Evolutionary conservation across 2,888 invertebrate genomes (phyloP), one percentile per base, ranked within the genome.

Genomic region (Thalpophila matura): DNA sequence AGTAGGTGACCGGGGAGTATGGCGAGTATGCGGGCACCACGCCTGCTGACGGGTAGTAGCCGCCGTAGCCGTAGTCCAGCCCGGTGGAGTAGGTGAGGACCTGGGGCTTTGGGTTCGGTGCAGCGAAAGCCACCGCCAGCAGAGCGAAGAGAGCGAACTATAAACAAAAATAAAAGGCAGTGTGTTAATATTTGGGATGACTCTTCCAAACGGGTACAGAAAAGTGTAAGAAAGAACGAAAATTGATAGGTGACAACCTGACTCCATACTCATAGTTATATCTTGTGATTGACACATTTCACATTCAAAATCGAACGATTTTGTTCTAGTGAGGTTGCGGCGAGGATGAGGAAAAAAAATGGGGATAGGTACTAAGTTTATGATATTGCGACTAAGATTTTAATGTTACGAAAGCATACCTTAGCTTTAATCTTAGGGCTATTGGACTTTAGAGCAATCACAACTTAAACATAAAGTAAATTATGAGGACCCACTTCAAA

Each of bases 121-220:
- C 92, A 49, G 95, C 95, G 61, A 93, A 84, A 29, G 95, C 95
- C 68, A 94, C 87, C 26, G 94, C 95, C 84, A 96, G 65, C 61
- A 96, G 74, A 74, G 95, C 95, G 80, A 95, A 91, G 59, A 96
- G 81, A 42, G 94, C 88, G 74, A 95, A 82, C 96, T 96, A 84
- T 14, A 82, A 88, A 79, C 49, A 63, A 64, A 45, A 38, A 43
- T 2, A 40, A 16, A 37, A 14, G 1, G 38, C 3, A 12, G n/a
- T 31, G 24, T 33, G 27, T 43, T 24, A 24, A 24, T 24, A 4
- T 24, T 24, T 24, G n/a, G n/a, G n/a, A n/a, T n/a, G n/a, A n/a
- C n/a, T n/a, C n/a, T n/a, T n/a, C n/a, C n/a, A n/a, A n/a, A n/a
- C n/a, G n/a, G n/a, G n/a, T n/a, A n/a, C n/a, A n/a, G n/a, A n/a